Evolutionary conservation across 2,113 vertebrate genomes (phyloP), one percentile per base, ranked within the genome.

Genomic region (Mesocricetus auratus): DNA sequence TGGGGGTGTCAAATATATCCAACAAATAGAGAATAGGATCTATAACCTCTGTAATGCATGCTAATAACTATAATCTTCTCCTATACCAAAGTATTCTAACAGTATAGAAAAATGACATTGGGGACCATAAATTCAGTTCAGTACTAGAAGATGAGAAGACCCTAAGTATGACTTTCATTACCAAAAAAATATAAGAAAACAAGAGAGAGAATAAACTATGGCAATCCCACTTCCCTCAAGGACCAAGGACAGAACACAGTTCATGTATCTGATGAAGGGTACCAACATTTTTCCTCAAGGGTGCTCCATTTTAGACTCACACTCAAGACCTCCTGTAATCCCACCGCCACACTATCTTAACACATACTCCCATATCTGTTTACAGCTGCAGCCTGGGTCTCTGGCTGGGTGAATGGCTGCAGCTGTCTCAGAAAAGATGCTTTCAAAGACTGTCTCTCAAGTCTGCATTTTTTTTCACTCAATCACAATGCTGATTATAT

Each of bases 401-500:
- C 64, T 87, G 50, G 74, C 21, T 53, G 69, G 16, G 50, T 56
- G 71, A 95, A 86, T 7, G 33, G 22, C 36, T 86, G 10, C 4
- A 50, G 16, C 36, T 47, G 9, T 62, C 90, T 89, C 64, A 89
- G 36, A 86, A 45, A 88, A 85, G 60, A 74, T 22, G 56, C 36
- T 81, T 95, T 86, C 82, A 87, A 82, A 94, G 26, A 86, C 21
- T 78, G 42, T 78, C 29, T 95, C 58, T 47, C 89, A 96, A 94
- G 42, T 29, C 87, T 66, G 39, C n/a, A 42, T 92, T 94, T 45
- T 89, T 87, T 56, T 11, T 0, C 92, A 90, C 53, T 90, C 47
- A 26, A 88, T 71, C 82, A 82, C 77, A 92, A 71, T 56, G 79
- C 60, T 86, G 22, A 95, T 92, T 94, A 96, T 71, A 92, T 94